phyloP scores from a whole-genome alignment of 2,888 invertebrate genomes.

The Bibio marci region DNA sequence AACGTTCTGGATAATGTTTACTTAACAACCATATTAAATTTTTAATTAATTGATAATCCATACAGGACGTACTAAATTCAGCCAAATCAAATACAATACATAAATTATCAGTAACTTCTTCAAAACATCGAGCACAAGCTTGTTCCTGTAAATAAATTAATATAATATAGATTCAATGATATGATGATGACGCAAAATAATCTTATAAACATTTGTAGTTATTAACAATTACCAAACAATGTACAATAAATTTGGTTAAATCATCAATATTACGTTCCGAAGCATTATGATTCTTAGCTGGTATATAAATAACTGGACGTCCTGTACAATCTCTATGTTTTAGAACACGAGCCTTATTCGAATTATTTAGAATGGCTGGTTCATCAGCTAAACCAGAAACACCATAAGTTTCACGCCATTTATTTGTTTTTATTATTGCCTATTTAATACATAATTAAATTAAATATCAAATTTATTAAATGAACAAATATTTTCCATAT shows the following conservation, averaged over 20 bases:
- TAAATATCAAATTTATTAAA: no score
- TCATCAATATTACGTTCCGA: slow-evolving; percentile 58
- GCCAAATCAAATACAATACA: slow-evolving; percentile 66
- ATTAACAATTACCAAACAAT: slow-evolving; percentile 39
- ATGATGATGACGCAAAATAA: slow-evolving; percentile 1
- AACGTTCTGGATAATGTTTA: slow-evolving; percentile 59
- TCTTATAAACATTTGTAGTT: neutral
- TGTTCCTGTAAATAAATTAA: slow-evolving; percentile 43
- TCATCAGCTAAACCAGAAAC: slow-evolving; percentile 38
- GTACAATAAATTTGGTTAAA: slow-evolving; percentile 60
- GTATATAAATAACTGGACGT: slow-evolving; percentile 61
- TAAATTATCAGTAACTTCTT: slow-evolving; percentile 60
- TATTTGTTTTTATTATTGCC: slow-evolving; percentile 63
- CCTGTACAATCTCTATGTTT: slow-evolving; percentile 54
- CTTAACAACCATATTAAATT: slow-evolving; percentile 62
- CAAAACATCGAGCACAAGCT: slow-evolving; percentile 59
- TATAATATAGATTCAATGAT: slow-evolving; percentile 7
- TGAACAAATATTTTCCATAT: no score
- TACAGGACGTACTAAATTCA: slow-evolving; percentile 54
- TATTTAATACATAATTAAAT: slow-evolving; percentile 21
- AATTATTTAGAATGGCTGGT: slow-evolving; percentile 37
- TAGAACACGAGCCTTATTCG: slow-evolving; percentile 49
- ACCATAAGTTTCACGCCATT: slow-evolving; percentile 60
- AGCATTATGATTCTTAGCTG: slow-evolving; percentile 53
- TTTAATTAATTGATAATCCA: slow-evolving; percentile 67